Evolutionary conservation across 92 coral and sea anemone genomes (phyloP).

Genomic region (Ricordea florida): DNA sequence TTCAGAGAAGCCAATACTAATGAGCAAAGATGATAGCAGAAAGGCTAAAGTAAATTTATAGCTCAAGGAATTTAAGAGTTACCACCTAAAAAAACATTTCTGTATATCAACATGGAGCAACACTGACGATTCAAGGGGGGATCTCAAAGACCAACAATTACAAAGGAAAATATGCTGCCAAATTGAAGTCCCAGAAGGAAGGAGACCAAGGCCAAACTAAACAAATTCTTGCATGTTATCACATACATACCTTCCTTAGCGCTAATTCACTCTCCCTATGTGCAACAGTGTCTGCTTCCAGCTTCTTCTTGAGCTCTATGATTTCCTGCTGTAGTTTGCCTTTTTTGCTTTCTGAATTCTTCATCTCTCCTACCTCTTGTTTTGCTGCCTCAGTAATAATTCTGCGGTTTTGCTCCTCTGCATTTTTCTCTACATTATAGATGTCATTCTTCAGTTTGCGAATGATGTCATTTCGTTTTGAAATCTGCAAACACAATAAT

Average conservation of each 20-base stretch:
- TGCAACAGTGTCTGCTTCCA: conserved; percentile 69
- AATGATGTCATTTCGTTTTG: conserved; percentile 92
- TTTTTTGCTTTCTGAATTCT: conserved; percentile 92
- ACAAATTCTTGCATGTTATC: not conserved
- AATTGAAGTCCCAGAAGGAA: not conserved
- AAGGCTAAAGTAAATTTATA: too few species aligned
- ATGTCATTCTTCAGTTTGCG: conserved; percentile 90
- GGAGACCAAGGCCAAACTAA: too few species aligned
- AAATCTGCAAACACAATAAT: conserved; percentile 52
- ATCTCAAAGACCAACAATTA: too few species aligned
- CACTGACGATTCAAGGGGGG: too few species aligned
- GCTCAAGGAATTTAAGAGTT: too few species aligned
- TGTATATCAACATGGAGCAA: too few species aligned
- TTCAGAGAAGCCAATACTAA: too few species aligned
- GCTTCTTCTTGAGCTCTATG: conserved; percentile 80
- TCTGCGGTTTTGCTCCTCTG: conserved; percentile 85
- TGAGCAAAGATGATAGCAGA: too few species aligned
- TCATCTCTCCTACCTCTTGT: conserved; percentile 85
- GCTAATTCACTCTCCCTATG: conserved; percentile 94
- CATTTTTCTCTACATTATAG: conserved; percentile 72
- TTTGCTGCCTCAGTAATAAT: conserved; percentile 87
- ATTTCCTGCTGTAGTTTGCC: conserved; percentile 83
- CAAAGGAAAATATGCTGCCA: too few species aligned
- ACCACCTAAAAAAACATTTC: too few species aligned
- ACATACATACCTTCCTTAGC: conserved; percentile 75